A percentile compares a stretch with the other conserved stretches of the same genome.
phyloP scores from a whole-genome alignment of 1,140 invertebrate genomes.

The Battus philenor region DNA sequence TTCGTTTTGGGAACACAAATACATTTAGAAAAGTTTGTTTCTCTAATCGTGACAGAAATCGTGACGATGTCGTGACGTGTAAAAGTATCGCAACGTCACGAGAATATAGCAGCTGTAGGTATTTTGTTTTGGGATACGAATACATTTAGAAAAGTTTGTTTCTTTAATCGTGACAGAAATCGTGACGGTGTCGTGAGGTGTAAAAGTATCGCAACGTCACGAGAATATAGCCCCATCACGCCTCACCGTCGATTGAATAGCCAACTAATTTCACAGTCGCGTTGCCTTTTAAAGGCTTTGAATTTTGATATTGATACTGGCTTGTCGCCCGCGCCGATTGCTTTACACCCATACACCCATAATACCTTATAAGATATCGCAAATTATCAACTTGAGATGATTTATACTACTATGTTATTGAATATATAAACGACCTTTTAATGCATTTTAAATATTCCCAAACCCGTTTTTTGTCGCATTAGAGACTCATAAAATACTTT shows the following conservation, averaged over 20 bases:
- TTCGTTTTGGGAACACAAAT: too few relatives aligned
- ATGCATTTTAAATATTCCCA: too few relatives aligned
- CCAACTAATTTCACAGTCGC: constrained; percentile 49
- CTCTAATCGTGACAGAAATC: background rate
- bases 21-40: too few relatives aligned
- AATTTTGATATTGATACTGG: constrained; percentile 39
- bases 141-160: too few relatives aligned
- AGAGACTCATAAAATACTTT: too few relatives aligned
- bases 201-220: constrained; percentile 7
- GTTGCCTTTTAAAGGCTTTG: constrained; percentile 46
- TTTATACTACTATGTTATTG: too few relatives aligned
- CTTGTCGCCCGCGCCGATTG: constrained; percentile 24
- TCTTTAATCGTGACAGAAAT: background rate
- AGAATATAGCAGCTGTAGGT: constrained; percentile 16
- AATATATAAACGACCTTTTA: too few relatives aligned
- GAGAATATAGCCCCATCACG: constrained; percentile 24
- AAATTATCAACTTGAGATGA: too few relatives aligned
- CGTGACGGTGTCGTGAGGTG: background rate
- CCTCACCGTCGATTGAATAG: constrained; percentile 33
- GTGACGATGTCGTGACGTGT: background rate
- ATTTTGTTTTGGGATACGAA: too few relatives aligned
- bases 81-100: constrained; percentile 5
- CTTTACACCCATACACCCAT: too few relatives aligned
- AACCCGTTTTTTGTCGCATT: too few relatives aligned
- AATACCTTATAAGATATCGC: too few relatives aligned